These are phyloP conservation scores for Lethenteron camtschaticum DNA, from an alignment of 2,113 vertebrate genomes.

Conservation along the genomic window DNA sequence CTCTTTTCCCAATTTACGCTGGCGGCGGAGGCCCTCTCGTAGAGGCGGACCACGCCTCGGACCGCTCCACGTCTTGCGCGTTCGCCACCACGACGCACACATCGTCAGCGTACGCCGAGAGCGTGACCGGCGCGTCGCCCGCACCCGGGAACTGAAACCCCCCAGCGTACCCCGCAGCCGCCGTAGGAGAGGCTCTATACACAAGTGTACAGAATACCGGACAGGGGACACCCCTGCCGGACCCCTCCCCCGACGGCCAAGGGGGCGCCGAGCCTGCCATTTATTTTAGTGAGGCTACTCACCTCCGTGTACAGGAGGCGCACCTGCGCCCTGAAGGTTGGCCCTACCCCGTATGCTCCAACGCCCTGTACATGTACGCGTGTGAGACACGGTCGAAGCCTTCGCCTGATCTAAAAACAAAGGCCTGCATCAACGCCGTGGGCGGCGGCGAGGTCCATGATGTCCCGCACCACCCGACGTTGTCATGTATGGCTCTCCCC, in stretches of 20 bases:
- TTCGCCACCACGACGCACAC: too few species aligned
- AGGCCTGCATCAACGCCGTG: neutral
- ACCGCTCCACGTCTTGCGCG: too few species aligned
- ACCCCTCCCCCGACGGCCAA: neutral
- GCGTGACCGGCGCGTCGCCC: too few species aligned
- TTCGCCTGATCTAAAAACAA: neutral
- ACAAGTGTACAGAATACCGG: neutral
- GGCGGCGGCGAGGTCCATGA: neutral
- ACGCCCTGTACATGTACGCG: neutral
- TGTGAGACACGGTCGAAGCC: neutral
- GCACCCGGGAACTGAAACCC: too few species aligned
- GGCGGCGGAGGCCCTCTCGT: too few species aligned
- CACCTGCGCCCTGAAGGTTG: neutral
- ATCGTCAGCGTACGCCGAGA: too few species aligned
- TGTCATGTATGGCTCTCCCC: neutral
- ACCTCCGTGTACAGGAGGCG: neutral
- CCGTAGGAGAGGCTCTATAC: too few species aligned
- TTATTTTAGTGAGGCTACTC: neutral
- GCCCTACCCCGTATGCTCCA: neutral
- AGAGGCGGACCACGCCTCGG: too few species aligned
- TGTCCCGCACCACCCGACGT: neutral
- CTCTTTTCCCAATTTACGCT: too few species aligned
- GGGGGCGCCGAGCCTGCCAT: neutral
- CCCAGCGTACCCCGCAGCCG: too few species aligned
- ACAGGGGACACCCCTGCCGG: conserved; percentile 2